Conservation (phyloP, 2,113 vertebrate species). For the Atrichornis clamosus region DNA sequence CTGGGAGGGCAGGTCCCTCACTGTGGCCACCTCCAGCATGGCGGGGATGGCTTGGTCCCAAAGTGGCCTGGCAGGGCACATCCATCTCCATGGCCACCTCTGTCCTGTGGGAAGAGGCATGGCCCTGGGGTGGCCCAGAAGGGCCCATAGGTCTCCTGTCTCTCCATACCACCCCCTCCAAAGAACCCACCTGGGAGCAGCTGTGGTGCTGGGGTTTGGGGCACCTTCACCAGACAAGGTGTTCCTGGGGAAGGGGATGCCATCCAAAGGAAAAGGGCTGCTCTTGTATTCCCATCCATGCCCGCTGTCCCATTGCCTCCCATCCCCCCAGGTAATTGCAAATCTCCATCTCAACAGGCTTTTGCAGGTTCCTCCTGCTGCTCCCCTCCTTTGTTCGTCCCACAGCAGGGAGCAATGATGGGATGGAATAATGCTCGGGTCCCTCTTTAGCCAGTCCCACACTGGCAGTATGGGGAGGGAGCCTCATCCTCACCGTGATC, state of each 20-base stretch:
- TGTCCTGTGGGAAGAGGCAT: rapidly evolving
- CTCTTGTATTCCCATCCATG: neutral
- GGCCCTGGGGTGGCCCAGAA: neutral
- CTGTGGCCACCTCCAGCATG: neutral
- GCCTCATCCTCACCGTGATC: neutral
- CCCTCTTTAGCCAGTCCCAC: neutral
- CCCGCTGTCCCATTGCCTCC: neutral
- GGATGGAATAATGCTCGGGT: neutral
- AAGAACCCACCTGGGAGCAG: neutral
- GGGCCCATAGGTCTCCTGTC: neutral
- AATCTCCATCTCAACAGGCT: neutral
- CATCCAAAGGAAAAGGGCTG: neutral
- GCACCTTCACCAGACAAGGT: neutral
- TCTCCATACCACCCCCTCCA: neutral
- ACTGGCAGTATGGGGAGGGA: rapidly evolving
- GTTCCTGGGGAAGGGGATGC: neutral
- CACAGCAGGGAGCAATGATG: neutral
- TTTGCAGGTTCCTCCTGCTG: neutral
- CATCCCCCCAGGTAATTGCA: neutral
- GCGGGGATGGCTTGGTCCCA: neutral
- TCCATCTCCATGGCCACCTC: neutral
- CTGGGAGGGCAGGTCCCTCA: neutral
- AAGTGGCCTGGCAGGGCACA: neutral
- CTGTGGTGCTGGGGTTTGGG: neutral
- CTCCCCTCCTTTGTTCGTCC: conserved; percentile 1